Evolutionary conservation across 2,797 vertebrate genomes (phyloP).

Genomic region (Bovichtus variegatus): DNA sequence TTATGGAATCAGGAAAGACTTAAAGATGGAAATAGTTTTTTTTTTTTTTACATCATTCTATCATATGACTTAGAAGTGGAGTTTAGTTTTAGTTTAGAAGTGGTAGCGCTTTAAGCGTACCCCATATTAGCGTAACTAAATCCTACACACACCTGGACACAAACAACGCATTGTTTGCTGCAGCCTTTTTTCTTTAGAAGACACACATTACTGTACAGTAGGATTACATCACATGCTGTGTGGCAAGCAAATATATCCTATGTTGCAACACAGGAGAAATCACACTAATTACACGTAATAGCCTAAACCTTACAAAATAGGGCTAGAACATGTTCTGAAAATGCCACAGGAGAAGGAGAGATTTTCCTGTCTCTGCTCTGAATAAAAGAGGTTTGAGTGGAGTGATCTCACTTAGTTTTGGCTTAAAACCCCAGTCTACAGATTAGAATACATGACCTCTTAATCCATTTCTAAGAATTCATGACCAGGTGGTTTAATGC

Average conservation of each 20-base stretch:
- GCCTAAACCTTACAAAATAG: background rate
- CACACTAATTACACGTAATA: slow-evolving; percentile 1
- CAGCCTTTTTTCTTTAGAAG: background rate
- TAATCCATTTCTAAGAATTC: slow-evolving; percentile 74
- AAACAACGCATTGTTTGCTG: slow-evolving; percentile 5
- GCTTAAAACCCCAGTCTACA: slow-evolving; percentile 32
- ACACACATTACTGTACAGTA: background rate
- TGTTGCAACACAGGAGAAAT: slow-evolving; percentile 22
- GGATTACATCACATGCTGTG: slow-evolving; percentile 32
- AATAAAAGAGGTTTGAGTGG: slow-evolving; percentile 30
- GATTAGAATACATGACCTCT: slow-evolving; percentile 67
- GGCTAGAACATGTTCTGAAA: background rate
- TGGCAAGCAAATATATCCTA: slow-evolving; percentile 3
- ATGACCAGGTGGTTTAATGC: slow-evolving; percentile 71
- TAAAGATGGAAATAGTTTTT: slow-evolving; percentile 5
- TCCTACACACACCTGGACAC: slow-evolving; percentile 8
- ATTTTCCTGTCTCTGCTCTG: slow-evolving; percentile 27
- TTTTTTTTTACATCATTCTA: background rate
- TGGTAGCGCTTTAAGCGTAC: background rate
- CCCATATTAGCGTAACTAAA: slow-evolving; percentile 1
- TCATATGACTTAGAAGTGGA: background rate
- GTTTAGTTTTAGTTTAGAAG: background rate
- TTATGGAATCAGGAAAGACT: slow-evolving; percentile 31
- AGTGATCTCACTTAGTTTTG: slow-evolving; percentile 57
- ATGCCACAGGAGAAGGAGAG: background rate